A percentile compares a stretch with the other conserved stretches of the same genome.
Evolutionary conservation across 2,888 invertebrate genomes (phyloP).

Genomic region (Digitonthophagus gazella): DNA sequence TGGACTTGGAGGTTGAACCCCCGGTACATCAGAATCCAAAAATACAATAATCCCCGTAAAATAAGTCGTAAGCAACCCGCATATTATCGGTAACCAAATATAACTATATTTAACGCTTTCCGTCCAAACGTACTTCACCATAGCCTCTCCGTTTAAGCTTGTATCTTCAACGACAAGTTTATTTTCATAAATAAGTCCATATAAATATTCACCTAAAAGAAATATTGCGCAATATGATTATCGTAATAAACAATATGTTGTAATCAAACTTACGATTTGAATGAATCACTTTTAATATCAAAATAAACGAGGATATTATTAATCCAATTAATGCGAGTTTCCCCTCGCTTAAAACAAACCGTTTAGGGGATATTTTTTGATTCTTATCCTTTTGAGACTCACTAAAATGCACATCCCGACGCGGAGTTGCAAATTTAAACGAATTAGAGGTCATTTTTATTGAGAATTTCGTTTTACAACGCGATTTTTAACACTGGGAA

Average conservation of each 20-base stretch:
- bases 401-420: background rate
- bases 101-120: slow-evolving; percentile 43
- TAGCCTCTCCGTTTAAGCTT: slow-evolving; percentile 44
- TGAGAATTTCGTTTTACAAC: no score
- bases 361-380: no score
- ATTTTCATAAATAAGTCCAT: slow-evolving; percentile 39
- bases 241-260: background rate
- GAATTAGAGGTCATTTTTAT: background rate
- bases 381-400: no score
- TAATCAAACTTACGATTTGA: slow-evolving; percentile 43
- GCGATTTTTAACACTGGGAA: background rate
- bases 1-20: slow-evolving; percentile 59
- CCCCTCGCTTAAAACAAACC: slow-evolving; percentile 39
- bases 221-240: slow-evolving; percentile 1
- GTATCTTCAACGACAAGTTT: slow-evolving; percentile 42
- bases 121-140: slow-evolving; percentile 45
- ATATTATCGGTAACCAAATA: slow-evolving; percentile 47
- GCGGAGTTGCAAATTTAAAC: background rate
- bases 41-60: slow-evolving; percentile 61
- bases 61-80: slow-evolving; percentile 55
- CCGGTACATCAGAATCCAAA: slow-evolving; percentile 61
- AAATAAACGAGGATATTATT: slow-evolving; percentile 41
- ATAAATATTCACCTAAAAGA: slow-evolving; percentile 38
- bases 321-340: slow-evolving; percentile 42
- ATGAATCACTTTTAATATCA: slow-evolving; percentile 40